Evolutionary conservation across 2,888 invertebrate genomes (phyloP), one percentile per base, ranked within the genome.

Genomic region (Schizaphis graminum): DNA sequence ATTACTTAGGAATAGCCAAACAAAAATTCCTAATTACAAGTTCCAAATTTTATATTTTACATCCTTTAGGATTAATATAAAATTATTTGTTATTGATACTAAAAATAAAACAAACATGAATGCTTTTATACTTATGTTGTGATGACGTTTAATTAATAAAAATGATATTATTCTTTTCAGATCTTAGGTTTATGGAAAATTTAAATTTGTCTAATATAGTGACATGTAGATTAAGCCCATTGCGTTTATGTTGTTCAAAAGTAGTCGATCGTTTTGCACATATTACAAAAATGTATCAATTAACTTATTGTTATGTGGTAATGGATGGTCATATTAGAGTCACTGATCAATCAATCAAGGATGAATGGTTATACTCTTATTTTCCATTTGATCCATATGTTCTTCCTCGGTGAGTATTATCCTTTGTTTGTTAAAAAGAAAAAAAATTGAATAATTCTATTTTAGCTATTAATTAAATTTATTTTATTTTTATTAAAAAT

Each of bases 311-410:
- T 96, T 98, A 98, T 96, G 97, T 98, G 0, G 97, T 99, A 90
- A 97, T 99, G 84, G 98, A 99, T 96, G 88, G 92, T 77, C 89
- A 85, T 16, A 93, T 94, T 49, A 87, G 91, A 53, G 47, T 94
- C 21, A 91, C 94, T 49, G 49, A 85, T 21, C 92, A 92, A 53
- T 84, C 95, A 26, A 57, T 95, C 91, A 93, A 93, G 7, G 96
- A 96, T n/a, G 96, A 96, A 26, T 97, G 97, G 91, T 96, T 97
- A 3, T 97, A 97, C 94, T 96, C 97, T 5, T 98, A 98, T 96
- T 99, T 98, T 96, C 99, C 99, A 0, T 99, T 99, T 95, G 99
- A 99, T 96, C 98, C 98, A 0, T 99, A 98, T 95, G 96, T 97
- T n/a, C 96, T 99, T 89, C 97, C 97, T 95, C 97, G 96, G 97